These are phyloP conservation scores for Helicoverpa armigera DNA, from an alignment of 1,140 invertebrate species.

Conservation along the genomic window DNA sequence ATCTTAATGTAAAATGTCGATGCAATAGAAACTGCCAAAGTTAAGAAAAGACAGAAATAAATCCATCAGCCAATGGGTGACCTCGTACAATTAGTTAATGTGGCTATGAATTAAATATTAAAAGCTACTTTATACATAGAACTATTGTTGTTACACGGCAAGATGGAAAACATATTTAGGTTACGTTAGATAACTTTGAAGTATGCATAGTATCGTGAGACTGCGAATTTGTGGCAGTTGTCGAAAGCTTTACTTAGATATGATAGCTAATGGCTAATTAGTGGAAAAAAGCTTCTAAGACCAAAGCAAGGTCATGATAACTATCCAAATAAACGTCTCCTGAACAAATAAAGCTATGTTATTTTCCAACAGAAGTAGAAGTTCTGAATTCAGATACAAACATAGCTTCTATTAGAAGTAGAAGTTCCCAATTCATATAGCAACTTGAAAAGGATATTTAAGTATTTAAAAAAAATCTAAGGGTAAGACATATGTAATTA, in stretches of 20 bases:
- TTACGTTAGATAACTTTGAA: not conserved
- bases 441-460: no score
- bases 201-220: not conserved
- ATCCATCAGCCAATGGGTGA: conserved; percentile 8
- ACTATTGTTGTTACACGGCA: conserved; percentile 19
- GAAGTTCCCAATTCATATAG: no score
- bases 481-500: no score
- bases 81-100: conserved; percentile 45
- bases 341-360: no score
- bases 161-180: conserved; percentile 31
- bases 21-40: conserved; percentile 15
- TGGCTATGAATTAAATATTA: conserved; percentile 41
- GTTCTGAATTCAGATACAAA: no score
- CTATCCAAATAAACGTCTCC: no score
- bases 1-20: conserved; percentile 38
- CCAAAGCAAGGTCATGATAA: no score
- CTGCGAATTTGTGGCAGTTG: not conserved
- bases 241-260: not conserved
- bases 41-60: conserved; percentile 5
- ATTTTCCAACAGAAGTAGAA: no score
- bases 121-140: conserved; percentile 45
- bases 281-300: no score
- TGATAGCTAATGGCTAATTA: no score
- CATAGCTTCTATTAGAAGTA: no score
- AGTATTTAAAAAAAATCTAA: no score